phyloP scores from a whole-genome alignment of 2,888 invertebrate genomes.

The Mesopsocus fuscifrons region DNA sequence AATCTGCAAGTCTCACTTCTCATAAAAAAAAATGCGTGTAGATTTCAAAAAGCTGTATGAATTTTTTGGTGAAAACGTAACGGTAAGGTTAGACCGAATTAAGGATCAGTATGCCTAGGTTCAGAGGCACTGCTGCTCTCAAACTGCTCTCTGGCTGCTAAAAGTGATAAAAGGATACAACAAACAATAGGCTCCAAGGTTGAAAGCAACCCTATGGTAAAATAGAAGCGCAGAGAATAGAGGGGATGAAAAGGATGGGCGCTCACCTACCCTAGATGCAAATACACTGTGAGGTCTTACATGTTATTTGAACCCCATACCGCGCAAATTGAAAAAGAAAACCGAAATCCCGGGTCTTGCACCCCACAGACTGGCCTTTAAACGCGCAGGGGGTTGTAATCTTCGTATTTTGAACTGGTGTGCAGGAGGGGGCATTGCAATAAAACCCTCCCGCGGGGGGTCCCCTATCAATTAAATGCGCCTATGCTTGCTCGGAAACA shows the following conservation, averaged over 20 bases:
- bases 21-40: too few relatives aligned
- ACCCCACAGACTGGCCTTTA: neutral
- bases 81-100: too few relatives aligned
- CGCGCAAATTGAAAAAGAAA: constrained; percentile 8
- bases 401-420: neutral
- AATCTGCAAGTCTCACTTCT: too few relatives aligned
- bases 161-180: neutral
- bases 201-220: neutral
- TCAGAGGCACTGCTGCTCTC: too few relatives aligned
- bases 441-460: neutral
- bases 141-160: too few relatives aligned
- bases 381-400: neutral
- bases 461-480: neutral
- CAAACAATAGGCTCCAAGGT: neutral
- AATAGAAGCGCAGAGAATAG: too few relatives aligned
- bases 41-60: too few relatives aligned
- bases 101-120: too few relatives aligned
- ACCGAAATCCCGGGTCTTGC: constrained; percentile 2
- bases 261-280: neutral
- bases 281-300: neutral
- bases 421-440: neutral
- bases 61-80: too few relatives aligned
- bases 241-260: neutral
- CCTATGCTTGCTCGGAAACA: too few relatives aligned
- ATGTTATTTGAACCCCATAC: constrained; percentile 9